Base-by-base conservation (phyloP, 2,113 vertebrate species). In the Pitta sordida region DNA sequence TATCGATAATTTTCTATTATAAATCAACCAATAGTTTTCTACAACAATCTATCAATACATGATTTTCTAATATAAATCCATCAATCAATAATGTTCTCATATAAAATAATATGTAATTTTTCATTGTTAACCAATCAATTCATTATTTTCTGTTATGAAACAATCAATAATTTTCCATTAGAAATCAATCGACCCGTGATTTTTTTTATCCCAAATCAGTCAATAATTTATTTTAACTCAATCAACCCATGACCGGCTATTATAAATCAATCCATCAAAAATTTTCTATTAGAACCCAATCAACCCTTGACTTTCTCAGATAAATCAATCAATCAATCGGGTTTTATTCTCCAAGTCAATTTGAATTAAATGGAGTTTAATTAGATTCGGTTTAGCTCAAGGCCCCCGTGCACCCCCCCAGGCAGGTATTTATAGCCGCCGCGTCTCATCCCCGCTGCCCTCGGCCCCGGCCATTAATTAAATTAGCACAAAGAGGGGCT, bases 401-500 rank as follows among this genome's bases (percentile, higher is more conserved):
- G 1, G 7, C 36, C 37, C 43, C 48, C 55, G 1, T 1, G 5
- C 19, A 2, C 30, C 21, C 32, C 73, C 83, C 69, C 52, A 93
- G 94, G 94, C 96, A 96, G 94, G 97, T 95, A 97, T 98, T 98
- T 98, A 95, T 95, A 97, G 96, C 87, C 92, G 22, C 79, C 49
- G 37, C 76, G 55, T 91, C 97, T 95, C 97, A 97, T 97, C 97
- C 95, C 91, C 93, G 39, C 80, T 65, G 96, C 94, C 96, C 93
- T 93, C 91, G 11, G 95, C 97, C 96, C 95, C 75, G 10, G 95
- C 82, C 56, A 92, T 97, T 98, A 97, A 98, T 98, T 97, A 97
- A 97, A 98, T 97, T 96, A 97, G 96, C 97, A 98, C 97, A 98
- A 98, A 98, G 98, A 95, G 94, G 68, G 95, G 97, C 90, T 98